Percentiles rank a stretch among this genome's conserved stretches.
Evolutionary conservation across 2,113 vertebrate species (phyloP).

Genomic region (Ammodytes dubius): DNA sequence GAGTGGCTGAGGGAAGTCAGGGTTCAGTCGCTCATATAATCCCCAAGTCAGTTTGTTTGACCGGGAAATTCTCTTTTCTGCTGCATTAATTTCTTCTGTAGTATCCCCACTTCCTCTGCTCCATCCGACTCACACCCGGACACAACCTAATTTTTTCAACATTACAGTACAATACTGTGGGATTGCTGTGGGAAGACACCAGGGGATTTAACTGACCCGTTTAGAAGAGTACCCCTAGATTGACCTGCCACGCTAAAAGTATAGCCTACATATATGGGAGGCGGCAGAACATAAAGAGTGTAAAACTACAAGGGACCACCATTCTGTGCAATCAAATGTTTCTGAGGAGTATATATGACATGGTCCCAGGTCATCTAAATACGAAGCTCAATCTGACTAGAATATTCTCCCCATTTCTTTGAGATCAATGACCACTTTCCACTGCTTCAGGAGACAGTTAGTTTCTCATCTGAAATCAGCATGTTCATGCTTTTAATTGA

Average conservation of each 20-base stretch:
- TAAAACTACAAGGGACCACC: conserved; percentile 36
- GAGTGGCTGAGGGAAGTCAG: conserved; percentile 36
- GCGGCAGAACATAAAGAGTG: conserved; percentile 19
- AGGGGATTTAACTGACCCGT: conserved; percentile 30
- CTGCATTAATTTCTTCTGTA: conserved; percentile 14
- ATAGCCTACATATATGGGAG: conserved; percentile 27
- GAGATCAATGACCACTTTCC: no score
- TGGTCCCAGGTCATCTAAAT: not conserved
- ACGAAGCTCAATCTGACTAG: no score
- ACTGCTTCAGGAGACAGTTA: no score
- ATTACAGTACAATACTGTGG: conserved; percentile 45
- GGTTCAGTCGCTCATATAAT: conserved; percentile 46
- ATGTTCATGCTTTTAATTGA: no score
- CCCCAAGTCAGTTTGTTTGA: conserved; percentile 32
- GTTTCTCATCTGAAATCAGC: no score
- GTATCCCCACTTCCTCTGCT: not conserved
- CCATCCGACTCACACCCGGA: conserved; percentile 11
- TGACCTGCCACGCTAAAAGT: conserved; percentile 59
- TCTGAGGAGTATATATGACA: conserved; percentile 47
- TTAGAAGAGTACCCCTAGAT: conserved; percentile 25
- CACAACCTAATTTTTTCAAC: conserved; percentile 20
- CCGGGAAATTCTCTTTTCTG: not conserved
- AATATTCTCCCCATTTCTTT: no score
- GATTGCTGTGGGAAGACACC: conserved; percentile 27
- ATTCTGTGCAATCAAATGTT: conserved; percentile 7